Percentiles rank a stretch among this genome's conserved stretches.
Conservation (phyloP, 2,113 vertebrate genomes). For the Istiophorus platypterus region DNA sequence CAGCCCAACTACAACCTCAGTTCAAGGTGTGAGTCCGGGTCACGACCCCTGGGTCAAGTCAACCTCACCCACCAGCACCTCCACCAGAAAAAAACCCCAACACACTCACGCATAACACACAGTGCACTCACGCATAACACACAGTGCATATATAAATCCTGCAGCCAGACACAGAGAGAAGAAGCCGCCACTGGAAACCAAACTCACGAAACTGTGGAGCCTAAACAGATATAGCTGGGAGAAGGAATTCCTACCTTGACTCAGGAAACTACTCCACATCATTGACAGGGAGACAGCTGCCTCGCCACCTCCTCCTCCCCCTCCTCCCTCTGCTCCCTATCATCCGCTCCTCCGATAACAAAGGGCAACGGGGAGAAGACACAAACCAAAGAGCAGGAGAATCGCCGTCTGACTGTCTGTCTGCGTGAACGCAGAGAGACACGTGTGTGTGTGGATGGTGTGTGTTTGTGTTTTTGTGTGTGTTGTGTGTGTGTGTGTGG, state of each 20-base stretch:
- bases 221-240: slow-evolving; percentile 25
- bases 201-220: background rate
- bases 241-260: slow-evolving; percentile 69
- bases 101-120: slow-evolving; percentile 5
- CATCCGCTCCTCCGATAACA: slow-evolving; percentile 54
- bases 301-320: slow-evolving; percentile 51
- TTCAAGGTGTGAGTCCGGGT: slow-evolving; percentile 33
- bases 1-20: slow-evolving; percentile 1
- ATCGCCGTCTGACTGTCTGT: slow-evolving; percentile 35
- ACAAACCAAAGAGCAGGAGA: slow-evolving; percentile 50
- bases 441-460: slow-evolving; percentile 45
- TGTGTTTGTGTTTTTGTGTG: slow-evolving; percentile 35
- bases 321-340: slow-evolving; percentile 43
- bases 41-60: slow-evolving; percentile 1
- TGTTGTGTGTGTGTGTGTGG: slow-evolving; percentile 47
- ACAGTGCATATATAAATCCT: background rate
- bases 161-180: background rate
- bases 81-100: background rate
- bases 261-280: slow-evolving; percentile 74
- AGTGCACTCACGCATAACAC: background rate
- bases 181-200: background rate
- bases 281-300: slow-evolving; percentile 49
- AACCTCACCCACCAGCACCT: background rate
- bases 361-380: slow-evolving; percentile 26
- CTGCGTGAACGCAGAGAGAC: slow-evolving; percentile 42